Base-by-base conservation (phyloP, 92 coral and sea anemone genomes). In the Chrysogorgia sp. region DNA sequence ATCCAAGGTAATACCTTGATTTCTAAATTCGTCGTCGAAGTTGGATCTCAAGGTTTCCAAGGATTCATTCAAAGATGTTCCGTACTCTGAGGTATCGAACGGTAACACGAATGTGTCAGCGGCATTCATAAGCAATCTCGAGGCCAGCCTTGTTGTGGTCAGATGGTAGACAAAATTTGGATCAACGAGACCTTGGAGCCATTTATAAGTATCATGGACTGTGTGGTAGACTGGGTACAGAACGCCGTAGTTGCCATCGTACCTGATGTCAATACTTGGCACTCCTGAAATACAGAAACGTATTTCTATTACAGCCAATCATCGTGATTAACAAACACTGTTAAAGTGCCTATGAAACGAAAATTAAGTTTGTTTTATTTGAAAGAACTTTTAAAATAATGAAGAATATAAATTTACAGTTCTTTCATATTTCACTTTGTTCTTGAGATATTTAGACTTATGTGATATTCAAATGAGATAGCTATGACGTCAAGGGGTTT, bases 151-250 rank as follows among this genome's bases (percentile, higher is more conserved):
- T 32, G 96, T 81, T 66, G 89, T 75, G 29, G 90, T 74, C 60
- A 91, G 81, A 65, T 88, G 92, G 40, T 79, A 68, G 68, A 67
- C 69, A 79, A 91, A 91, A 41, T 89, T 43, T 0, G 96, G 96
- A 41, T 91, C 96, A 57, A 80, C 83, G 72, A 91, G 89, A 21
- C 83, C 86, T 28, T 91, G 90, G 28, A 80, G 88, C 87, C 90
- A 83, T 81, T 91, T 89, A 72, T 90, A 92, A 3, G 97, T 92
- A 53, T 92, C 97, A 55, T 92, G 94, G 9, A 86, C 90, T 6
- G 97, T 67, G 68, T 92, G 97, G 29, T 90, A 90, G 62, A 92
- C 91, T 40, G 97, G 94, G 34, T 82, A 79, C 26, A 71, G 76
- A 22, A 71, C 79, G n/a, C n/a, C n/a, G n/a, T n/a, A n/a, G 13